phyloP scores from a whole-genome alignment of 2,113 vertebrate species.

The Pantherophis guttatus region DNA sequence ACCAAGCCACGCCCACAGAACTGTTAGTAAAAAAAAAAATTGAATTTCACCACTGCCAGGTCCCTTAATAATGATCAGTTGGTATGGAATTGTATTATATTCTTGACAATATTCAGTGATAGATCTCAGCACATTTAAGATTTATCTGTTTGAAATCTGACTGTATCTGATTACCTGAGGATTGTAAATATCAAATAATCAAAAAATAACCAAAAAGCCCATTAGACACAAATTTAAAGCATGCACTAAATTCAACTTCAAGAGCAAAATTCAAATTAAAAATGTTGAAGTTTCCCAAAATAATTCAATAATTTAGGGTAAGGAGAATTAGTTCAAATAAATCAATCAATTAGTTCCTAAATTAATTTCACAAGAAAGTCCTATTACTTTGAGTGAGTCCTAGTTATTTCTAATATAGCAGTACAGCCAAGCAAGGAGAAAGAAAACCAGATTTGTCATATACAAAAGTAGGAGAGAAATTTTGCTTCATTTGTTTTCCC shows the following conservation, averaged over 20 bases:
- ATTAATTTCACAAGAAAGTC: not conserved
- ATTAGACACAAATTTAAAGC: not conserved
- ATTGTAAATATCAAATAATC: not conserved
- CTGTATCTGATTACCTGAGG: not conserved
- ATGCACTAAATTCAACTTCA: not conserved
- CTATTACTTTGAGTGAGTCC: not conserved
- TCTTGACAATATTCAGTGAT: not conserved
- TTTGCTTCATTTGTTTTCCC: not conserved
- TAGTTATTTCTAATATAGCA: not conserved
- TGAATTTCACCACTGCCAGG: too few relatives aligned
- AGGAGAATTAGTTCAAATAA: not conserved
- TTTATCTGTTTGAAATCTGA: not conserved
- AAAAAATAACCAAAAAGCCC: not conserved
- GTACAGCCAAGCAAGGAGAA: not conserved
- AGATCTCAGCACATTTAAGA: not conserved
- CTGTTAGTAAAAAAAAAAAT: too few relatives aligned
- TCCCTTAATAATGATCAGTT: not conserved
- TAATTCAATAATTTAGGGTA: not conserved
- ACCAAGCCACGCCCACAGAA: too few relatives aligned
- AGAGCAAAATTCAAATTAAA: not conserved
- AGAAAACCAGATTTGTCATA: not conserved
- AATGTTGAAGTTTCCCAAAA: not conserved
- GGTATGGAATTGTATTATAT: not conserved
- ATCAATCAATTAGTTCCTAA: not conserved
- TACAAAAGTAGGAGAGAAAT: not conserved